These are phyloP conservation scores for Orthosia gracilis DNA, from an alignment of 2,888 invertebrate genomes.

Conservation along the genomic window DNA sequence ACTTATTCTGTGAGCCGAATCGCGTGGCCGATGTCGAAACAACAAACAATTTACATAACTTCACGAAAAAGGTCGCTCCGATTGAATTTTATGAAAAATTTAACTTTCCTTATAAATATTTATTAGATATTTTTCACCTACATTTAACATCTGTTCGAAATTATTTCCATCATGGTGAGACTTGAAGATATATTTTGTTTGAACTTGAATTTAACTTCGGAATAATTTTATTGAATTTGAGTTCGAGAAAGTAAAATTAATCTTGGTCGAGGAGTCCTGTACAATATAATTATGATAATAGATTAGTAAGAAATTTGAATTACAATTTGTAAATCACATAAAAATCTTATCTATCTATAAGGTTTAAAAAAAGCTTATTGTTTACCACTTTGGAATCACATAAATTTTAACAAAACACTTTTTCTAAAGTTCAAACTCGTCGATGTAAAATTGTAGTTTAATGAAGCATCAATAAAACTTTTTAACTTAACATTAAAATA, in stretches of 20 bases:
- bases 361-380: too few species aligned
- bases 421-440: too few species aligned
- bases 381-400: too few species aligned
- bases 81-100: conserved; percentile 67
- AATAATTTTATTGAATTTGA: background rate
- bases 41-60: conserved; percentile 73
- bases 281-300: too few species aligned
- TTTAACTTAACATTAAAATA: background rate
- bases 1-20: conserved; percentile 61
- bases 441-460: too few species aligned
- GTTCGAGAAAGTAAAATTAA: too few species aligned
- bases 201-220: background rate
- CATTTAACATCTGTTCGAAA: conserved; percentile 44
- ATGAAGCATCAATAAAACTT: background rate
- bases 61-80: conserved; percentile 61
- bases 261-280: too few species aligned
- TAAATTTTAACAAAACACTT: too few species aligned
- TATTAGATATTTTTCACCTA: conserved; percentile 57
- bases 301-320: too few species aligned
- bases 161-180: conserved; percentile 12
- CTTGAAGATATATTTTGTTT: conserved; percentile 9
- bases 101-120: conserved; percentile 63
- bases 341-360: too few species aligned
- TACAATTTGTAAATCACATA: too few species aligned
- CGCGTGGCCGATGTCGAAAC: conserved; percentile 60